Percentiles rank a stretch among this genome's conserved stretches.
These are phyloP conservation scores for Lepidostoma basale DNA, from an alignment of 1,140 invertebrate genomes.

Conservation along the genomic window DNA sequence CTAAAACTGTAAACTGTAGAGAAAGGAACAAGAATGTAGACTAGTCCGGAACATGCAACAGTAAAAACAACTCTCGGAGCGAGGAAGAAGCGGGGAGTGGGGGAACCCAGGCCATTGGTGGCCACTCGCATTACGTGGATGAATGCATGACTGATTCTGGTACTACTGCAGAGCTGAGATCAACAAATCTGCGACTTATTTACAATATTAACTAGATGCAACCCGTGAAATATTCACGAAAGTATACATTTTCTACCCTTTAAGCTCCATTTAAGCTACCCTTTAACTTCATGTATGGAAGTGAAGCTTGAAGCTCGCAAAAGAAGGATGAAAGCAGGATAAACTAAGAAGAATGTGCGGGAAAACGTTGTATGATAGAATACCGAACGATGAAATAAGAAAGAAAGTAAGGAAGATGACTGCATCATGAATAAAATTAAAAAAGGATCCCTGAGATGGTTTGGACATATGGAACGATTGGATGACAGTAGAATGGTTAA, in stretches of 20 bases:
- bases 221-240: not conserved
- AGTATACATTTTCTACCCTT: no score
- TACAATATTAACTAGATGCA: not conserved
- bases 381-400: no score
- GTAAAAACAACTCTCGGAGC: slow-evolving; percentile 6
- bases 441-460: no score
- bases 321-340: no score
- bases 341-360: no score
- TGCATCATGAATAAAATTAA: no score
- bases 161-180: not conserved
- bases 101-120: not conserved
- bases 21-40: not conserved
- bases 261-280: not conserved
- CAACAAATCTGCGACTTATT: not conserved
- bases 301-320: no score
- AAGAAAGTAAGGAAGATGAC: no score
- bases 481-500: no score
- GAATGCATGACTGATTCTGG: not conserved
- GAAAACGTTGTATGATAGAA: no score
- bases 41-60: slow-evolving; percentile 9
- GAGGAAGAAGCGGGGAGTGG: not conserved
- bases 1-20: not conserved
- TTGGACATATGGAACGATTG: no score
- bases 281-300: no score
- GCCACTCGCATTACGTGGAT: slow-evolving; percentile 5